A percentile compares a stretch with the other conserved stretches of the same genome.
Evolutionary conservation across 1,140 invertebrate species (phyloP).

Genomic region (Leptoteleia sp.): DNA sequence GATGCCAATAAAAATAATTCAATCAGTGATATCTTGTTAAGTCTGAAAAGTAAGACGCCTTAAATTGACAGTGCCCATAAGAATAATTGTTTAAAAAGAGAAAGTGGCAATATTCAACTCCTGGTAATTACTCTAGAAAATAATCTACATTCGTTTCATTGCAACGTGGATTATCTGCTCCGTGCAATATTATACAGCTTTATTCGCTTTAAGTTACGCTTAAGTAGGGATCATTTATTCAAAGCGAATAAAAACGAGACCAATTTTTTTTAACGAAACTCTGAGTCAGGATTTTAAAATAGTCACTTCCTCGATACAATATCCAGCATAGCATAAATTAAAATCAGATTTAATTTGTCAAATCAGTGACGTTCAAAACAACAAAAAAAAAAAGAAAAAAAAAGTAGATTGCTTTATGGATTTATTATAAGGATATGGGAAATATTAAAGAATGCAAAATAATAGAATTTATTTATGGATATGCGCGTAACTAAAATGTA

Average conservation of each 20-base stretch:
- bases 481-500: no score
- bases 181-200: constrained; percentile 5
- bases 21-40: constrained; percentile 18
- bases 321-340: no score
- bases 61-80: constrained; percentile 3
- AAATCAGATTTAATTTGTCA: no score
- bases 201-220: background rate
- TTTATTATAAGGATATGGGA: no score
- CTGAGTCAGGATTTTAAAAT: background rate
- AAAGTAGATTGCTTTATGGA: no score
- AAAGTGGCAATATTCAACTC: constrained; percentile 10
- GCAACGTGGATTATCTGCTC: background rate
- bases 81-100: constrained; percentile 15
- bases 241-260: background rate
- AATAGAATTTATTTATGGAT: no score
- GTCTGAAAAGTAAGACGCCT: background rate
- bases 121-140: constrained; percentile 27
- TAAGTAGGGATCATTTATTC: background rate
- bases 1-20: constrained; percentile 30
- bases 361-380: no score
- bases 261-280: background rate
- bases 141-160: constrained; percentile 3
- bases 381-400: no score
- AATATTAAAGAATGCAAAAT: no score
- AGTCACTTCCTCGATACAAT: background rate